A percentile compares a stretch with the other conserved stretches of the same genome.
phyloP scores from a whole-genome alignment of 1,140 invertebrate species.

The Drosophila nasuta region DNA sequence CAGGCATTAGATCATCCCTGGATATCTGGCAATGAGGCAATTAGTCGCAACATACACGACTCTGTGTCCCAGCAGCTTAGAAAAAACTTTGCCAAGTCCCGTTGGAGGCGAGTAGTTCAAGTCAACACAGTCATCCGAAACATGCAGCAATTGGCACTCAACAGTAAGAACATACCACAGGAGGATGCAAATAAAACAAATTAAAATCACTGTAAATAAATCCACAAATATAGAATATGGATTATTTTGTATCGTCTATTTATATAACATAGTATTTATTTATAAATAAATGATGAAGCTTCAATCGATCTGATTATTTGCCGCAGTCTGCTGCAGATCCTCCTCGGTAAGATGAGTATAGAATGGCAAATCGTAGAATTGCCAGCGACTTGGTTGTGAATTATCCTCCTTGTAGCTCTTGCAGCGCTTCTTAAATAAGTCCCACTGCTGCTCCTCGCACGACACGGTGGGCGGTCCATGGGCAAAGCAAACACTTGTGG shows the following conservation, averaged over 20 bases:
- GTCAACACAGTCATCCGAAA: background rate
- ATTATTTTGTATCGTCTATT: too few species aligned
- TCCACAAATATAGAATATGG: too few species aligned
- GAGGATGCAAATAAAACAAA: background rate
- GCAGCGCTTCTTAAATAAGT: slow-evolving; percentile 84
- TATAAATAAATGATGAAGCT: background rate
- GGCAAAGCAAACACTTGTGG: slow-evolving; percentile 89
- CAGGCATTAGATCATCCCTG: background rate
- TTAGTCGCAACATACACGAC: background rate
- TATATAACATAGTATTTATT: slow-evolving; percentile 1
- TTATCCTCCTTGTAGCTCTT: slow-evolving; percentile 86
- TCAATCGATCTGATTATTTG: slow-evolving; percentile 6
- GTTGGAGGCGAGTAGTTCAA: background rate
- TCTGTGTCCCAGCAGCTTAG: slow-evolving; percentile 4
- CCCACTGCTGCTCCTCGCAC: slow-evolving; percentile 85
- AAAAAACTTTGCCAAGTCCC: background rate
- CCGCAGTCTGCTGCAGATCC: slow-evolving; percentile 15
- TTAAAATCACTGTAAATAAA: background rate
- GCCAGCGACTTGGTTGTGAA: slow-evolving; percentile 85
- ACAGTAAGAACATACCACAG: background rate
- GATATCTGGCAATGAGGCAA: slow-evolving; percentile 4
- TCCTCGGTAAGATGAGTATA: slow-evolving; percentile 60
- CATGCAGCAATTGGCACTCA: background rate
- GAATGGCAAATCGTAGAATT: slow-evolving; percentile 87
- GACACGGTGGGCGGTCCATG: slow-evolving; percentile 87